These are phyloP conservation scores for Boloria selene DNA, from an alignment of 2,888 invertebrate species.

Conservation along the genomic window DNA sequence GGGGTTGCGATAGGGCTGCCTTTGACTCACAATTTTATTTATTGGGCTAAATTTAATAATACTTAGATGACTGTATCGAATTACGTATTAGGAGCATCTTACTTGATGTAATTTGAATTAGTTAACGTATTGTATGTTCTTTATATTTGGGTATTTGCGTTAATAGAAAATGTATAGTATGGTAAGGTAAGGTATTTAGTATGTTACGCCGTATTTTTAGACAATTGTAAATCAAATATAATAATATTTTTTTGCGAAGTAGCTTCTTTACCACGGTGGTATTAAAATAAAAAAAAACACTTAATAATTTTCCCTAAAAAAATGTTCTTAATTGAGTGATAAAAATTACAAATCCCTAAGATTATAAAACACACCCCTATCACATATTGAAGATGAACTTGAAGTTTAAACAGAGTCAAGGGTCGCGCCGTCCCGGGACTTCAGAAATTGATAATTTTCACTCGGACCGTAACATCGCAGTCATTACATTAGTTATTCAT, in stretches of 20 bases:
- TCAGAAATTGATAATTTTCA: slow-evolving; percentile 76
- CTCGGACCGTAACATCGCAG: slow-evolving; percentile 59
- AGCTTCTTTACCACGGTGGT: no score
- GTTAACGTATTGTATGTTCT: background rate
- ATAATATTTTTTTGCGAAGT: no score
- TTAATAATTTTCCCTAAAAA: no score
- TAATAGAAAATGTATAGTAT: no score
- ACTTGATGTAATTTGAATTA: background rate
- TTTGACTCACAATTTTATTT: slow-evolving; percentile 24
- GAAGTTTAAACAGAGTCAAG: slow-evolving; percentile 64
- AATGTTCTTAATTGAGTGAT: no score
- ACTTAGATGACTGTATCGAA: background rate
- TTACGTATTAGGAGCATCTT: background rate
- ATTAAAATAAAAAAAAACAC: no score
- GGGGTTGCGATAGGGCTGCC: slow-evolving; percentile 66
- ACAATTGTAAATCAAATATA: no score
- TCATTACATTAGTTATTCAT: slow-evolving; percentile 77
- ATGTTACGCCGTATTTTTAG: no score
- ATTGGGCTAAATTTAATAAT: slow-evolving; percentile 10
- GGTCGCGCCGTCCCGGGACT: slow-evolving; percentile 53
- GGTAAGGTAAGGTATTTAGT: no score
- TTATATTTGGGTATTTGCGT: no score
- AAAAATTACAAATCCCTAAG: background rate
- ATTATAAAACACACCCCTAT: slow-evolving; percentile 20
- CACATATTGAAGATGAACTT: slow-evolving; percentile 25